phyloP scores from a whole-genome alignment of 2,888 invertebrate genomes.

The Priocnemis perturbator region DNA sequence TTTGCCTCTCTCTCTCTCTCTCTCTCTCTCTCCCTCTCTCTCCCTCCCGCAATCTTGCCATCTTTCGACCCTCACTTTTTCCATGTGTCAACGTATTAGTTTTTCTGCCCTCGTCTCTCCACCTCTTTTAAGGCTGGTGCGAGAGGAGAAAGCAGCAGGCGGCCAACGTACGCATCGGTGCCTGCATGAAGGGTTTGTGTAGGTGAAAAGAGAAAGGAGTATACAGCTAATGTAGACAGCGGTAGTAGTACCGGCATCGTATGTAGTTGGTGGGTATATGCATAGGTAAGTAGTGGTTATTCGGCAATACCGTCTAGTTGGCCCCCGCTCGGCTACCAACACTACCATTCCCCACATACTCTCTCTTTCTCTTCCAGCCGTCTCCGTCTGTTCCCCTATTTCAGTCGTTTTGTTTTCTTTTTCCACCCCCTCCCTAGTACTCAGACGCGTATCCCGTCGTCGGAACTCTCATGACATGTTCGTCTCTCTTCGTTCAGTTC shows the following conservation, averaged over 20 bases:
- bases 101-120: background rate
- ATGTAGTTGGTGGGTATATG: too few species aligned
- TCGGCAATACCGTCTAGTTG: too few species aligned
- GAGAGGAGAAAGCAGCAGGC: too few species aligned
- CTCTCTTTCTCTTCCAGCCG: constrained; percentile 13
- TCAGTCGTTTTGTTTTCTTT: constrained; percentile 14
- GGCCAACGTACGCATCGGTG: too few species aligned
- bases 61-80: background rate
- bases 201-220: too few species aligned
- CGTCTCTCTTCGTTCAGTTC: too few species aligned
- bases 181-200: too few species aligned
- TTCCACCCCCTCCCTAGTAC: constrained; percentile 18
- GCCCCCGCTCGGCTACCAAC: too few species aligned
- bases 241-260: too few species aligned
- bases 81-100: background rate
- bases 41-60: background rate
- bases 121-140: too few species aligned
- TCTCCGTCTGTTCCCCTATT: constrained; percentile 1
- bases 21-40: background rate
- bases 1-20: background rate
- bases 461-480: background rate
- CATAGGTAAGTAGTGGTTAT: too few species aligned
- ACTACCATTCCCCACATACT: constrained; percentile 5
- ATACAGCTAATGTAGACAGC: too few species aligned
- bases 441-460: background rate